phyloP scores from a whole-genome alignment of 2,797 vertebrate genomes.

The Anableps anableps region DNA sequence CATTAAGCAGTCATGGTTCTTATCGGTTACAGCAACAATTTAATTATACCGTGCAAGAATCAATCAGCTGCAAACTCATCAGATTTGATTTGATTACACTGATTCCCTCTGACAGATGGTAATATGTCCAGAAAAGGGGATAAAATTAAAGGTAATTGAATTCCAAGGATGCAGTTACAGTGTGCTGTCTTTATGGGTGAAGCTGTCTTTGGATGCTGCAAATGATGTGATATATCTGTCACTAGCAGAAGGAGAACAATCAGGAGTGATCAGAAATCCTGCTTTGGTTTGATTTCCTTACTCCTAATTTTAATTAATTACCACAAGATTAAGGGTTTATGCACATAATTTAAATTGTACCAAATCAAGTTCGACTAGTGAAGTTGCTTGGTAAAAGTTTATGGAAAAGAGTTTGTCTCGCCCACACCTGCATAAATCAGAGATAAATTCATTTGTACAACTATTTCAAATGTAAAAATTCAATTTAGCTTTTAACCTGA shows the following conservation, averaged over 20 bases:
- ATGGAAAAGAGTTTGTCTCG: too few relatives aligned
- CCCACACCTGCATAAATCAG: too few relatives aligned
- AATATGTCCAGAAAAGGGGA: constrained; percentile 43
- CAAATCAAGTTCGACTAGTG: too few relatives aligned
- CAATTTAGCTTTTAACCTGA: too few relatives aligned
- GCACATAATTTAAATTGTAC: not conserved
- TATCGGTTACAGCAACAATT: constrained; percentile 29
- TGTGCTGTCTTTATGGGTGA: constrained; percentile 30
- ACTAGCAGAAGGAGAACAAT: too few relatives aligned
- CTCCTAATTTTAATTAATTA: not conserved
- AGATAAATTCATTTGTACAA: too few relatives aligned
- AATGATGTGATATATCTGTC: constrained; percentile 15
- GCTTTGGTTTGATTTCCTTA: not conserved
- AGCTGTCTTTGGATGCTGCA: constrained; percentile 31
- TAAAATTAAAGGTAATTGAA: constrained; percentile 62
- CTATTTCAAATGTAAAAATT: too few relatives aligned
- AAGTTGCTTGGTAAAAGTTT: too few relatives aligned
- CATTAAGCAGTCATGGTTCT: constrained; percentile 12
- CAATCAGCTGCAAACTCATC: constrained; percentile 47
- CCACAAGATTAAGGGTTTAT: not conserved
- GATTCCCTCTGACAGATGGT: constrained; percentile 56
- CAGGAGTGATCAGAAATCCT: not conserved
- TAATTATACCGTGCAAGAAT: constrained; percentile 33
- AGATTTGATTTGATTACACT: constrained; percentile 51
- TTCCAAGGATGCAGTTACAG: constrained; percentile 48